Base-by-base conservation (phyloP, 2,113 vertebrate genomes). In the Cyprinodon brontotheroides region DNA sequence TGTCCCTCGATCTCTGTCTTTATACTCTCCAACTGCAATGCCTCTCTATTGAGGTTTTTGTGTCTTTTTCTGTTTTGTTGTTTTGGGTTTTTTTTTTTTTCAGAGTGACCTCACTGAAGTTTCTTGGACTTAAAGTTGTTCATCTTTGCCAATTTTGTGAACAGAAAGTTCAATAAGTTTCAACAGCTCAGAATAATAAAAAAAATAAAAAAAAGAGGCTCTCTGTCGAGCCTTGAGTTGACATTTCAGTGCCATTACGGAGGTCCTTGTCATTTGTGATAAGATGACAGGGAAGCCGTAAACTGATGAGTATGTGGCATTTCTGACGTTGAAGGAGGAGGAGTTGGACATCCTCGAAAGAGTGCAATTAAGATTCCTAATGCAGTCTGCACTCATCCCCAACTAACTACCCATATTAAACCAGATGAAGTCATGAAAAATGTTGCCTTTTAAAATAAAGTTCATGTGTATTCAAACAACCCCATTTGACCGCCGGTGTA, bases 1-100 rank as follows among this genome's bases (percentile, higher is more conserved):
- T 75, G 67, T 75, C 66, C 10, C 73, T 77, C 13, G 20, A 53
- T 70, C 63, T 60, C 20, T 79, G 40, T 74, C 47, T 53, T 37
- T 11, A 12, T 65, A 20, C 12, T 22, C 13, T 29, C 59, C 0
- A 13, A 65, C 67, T 68, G 4, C 65, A 64, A 13, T 45, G 39
- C 41, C 41, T 45, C 22, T 76, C 29, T 40, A 20, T 12, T 67
- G 15, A 15, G 71, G 70, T 47, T 53, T 50, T 14, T 50, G 47
- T 3, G 11, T 47, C 11, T 10, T 13, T 47, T 3, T 50, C 15
- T 14, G 3, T n/a, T 40, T 22, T 37, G 13, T 57, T 4, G 36
- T 29, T 48, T 67, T 37, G 29, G 29, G 29, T 50, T 14, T 14
- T n/a, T 40, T 22, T 37, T 48, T 67, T 37, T 68, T 14, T 17